These are phyloP conservation scores for Dendronephthya gigantea DNA, from an alignment of 64 coral and sea anemone genomes.

Conservation along the genomic window DNA sequence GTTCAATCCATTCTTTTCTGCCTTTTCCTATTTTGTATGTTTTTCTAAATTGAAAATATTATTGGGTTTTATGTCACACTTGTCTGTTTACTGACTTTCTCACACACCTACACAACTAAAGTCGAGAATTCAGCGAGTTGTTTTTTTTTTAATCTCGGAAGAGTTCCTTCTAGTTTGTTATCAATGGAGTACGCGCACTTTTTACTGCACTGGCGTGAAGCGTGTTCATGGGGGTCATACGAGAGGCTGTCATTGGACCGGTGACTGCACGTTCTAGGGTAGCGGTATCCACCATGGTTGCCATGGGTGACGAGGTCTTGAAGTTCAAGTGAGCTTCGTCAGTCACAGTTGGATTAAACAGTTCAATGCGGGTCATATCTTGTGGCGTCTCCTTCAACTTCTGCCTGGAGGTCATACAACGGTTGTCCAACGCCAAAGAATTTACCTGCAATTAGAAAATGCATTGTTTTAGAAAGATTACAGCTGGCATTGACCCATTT, in stretches of 20 bases:
- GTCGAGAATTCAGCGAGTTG: background rate
- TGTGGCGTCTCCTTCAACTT: conserved; percentile 89
- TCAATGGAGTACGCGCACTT: background rate
- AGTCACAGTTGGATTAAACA: background rate
- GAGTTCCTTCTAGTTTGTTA: background rate
- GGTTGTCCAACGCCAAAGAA: conserved; percentile 79
- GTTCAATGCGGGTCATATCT: conserved; percentile 46
- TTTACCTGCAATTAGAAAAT: conserved; percentile 28
- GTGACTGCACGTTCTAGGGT: background rate
- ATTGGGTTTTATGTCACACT: background rate
- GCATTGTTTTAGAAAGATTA: background rate
- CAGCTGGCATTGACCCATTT: background rate
- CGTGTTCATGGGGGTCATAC: background rate
- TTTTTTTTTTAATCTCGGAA: too few species aligned
- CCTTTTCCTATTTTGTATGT: background rate
- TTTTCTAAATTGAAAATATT: too few species aligned
- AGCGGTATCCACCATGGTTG: conserved; percentile 1
- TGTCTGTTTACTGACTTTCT: background rate
- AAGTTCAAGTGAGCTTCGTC: background rate
- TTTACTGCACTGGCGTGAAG: background rate
- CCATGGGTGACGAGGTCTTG: background rate
- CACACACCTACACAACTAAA: background rate
- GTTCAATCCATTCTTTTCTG: background rate
- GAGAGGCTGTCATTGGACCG: background rate
- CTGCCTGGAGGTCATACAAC: conserved; percentile 75